A percentile compares a stretch with the other conserved stretches of the same genome.
Evolutionary conservation across 2,113 vertebrate genomes (phyloP).

Genomic region (Mormyrus iriodes): DNA sequence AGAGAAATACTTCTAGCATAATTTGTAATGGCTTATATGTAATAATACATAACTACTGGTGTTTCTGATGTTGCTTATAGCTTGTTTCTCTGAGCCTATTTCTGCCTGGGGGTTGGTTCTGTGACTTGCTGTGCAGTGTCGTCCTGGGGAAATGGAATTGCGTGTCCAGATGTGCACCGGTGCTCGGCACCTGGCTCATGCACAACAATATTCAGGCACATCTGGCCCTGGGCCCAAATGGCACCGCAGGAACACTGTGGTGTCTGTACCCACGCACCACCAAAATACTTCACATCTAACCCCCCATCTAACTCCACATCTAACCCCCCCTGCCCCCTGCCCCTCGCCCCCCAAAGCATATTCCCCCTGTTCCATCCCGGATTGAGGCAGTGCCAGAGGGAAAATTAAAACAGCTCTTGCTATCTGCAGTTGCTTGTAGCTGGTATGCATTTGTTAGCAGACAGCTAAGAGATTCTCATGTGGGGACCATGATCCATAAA

Average conservation of each 20-base stretch:
- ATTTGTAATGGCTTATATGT: conserved; percentile 1
- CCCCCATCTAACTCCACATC: background rate
- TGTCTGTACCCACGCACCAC: conserved; percentile 28
- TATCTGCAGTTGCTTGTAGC: background rate
- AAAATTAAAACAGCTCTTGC: conserved; percentile 37
- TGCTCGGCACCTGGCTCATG: background rate
- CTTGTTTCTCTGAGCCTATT: background rate
- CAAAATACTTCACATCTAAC: background rate
- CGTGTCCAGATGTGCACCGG: background rate
- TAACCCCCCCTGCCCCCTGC: too few species aligned
- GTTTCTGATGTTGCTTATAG: background rate
- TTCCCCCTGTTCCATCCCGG: background rate
- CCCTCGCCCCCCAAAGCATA: background rate
- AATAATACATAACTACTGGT: background rate
- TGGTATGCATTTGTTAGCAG: background rate
- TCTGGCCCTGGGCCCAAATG: conserved; percentile 19
- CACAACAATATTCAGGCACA: conserved; percentile 20
- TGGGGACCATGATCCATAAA: background rate
- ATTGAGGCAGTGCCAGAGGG: conserved; percentile 29
- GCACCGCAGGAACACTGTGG: background rate
- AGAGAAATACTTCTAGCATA: background rate
- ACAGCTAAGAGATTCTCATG: background rate
- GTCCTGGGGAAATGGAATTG: too few species aligned
- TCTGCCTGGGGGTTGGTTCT: background rate
- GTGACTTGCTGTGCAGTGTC: background rate